Evolutionary conservation across 2,797 vertebrate species (phyloP).

Genomic region (Oreochromis mossambicus): DNA sequence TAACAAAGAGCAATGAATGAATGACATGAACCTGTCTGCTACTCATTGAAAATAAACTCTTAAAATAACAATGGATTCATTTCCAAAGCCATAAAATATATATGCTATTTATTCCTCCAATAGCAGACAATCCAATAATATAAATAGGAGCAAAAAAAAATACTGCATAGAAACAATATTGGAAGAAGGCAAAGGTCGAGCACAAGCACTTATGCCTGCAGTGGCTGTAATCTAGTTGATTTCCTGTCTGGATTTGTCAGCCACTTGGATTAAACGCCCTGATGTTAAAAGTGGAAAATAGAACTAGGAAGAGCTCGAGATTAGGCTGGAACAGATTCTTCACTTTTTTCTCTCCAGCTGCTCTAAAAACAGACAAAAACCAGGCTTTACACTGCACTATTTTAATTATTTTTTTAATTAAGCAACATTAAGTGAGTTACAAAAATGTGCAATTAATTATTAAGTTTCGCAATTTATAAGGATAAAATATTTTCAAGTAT

Average conservation of each 20-base stretch:
- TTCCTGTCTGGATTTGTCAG: slow-evolving; percentile 20
- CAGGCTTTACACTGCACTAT: background rate
- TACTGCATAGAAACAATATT: background rate
- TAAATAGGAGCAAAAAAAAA: background rate
- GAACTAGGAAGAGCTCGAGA: background rate
- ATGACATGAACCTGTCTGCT: slow-evolving; percentile 4
- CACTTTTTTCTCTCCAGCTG: background rate
- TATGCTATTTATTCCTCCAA: background rate
- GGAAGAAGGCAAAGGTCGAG: background rate
- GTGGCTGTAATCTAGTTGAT: slow-evolving; percentile 18
- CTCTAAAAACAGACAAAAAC: background rate
- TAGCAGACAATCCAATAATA: background rate
- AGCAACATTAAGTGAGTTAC: background rate
- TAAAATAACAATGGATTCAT: background rate
- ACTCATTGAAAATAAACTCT: background rate
- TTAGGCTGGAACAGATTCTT: background rate
- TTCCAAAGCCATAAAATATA: background rate
- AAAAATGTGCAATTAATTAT: background rate
- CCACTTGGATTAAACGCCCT: slow-evolving; percentile 11
- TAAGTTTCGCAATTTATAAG: background rate
- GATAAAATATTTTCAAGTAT: background rate
- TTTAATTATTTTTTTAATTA: background rate
- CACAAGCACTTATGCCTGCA: background rate
- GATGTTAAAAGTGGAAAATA: background rate
- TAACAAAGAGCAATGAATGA: slow-evolving; percentile 1